Conservation (phyloP, 64 coral and sea anemone genomes). For the Pachyseris speciosa region DNA sequence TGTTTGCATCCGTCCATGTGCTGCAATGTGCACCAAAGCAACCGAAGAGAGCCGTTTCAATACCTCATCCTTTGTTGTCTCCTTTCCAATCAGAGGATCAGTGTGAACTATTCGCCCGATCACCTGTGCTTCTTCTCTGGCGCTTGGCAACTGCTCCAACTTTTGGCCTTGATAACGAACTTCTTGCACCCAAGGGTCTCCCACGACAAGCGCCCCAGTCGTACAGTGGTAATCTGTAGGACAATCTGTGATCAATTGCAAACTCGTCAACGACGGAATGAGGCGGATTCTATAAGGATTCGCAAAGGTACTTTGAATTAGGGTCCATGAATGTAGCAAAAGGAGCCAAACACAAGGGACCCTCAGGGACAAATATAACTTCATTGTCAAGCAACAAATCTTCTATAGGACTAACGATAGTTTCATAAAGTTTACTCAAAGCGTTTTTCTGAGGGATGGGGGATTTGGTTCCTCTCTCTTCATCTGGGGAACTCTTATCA, state of each 20-base stretch:
- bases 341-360: conserved; percentile 22
- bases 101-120: too few relatives aligned
- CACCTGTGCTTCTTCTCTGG: background rate
- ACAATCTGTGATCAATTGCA: conserved; percentile 9
- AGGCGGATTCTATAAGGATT: conserved; percentile 3
- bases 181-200: background rate
- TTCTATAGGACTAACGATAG: background rate
- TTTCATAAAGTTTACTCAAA: background rate
- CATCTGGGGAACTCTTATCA: background rate
- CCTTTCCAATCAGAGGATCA: too few relatives aligned
- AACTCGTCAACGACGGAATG: conserved; percentile 17
- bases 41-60: too few relatives aligned
- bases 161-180: background rate
- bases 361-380: background rate
- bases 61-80: too few relatives aligned
- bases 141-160: background rate
- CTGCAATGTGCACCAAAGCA: too few relatives aligned
- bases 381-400: background rate
- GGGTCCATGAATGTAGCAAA: conserved; percentile 6
- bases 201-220: conserved; percentile 5
- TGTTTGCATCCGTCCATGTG: too few relatives aligned
- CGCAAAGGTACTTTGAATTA: background rate
- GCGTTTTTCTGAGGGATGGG: background rate
- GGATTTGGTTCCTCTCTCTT: background rate
- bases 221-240: background rate